Evolutionary conservation across 2,888 invertebrate genomes (phyloP).

Genomic region (Protodeltote pygarga): DNA sequence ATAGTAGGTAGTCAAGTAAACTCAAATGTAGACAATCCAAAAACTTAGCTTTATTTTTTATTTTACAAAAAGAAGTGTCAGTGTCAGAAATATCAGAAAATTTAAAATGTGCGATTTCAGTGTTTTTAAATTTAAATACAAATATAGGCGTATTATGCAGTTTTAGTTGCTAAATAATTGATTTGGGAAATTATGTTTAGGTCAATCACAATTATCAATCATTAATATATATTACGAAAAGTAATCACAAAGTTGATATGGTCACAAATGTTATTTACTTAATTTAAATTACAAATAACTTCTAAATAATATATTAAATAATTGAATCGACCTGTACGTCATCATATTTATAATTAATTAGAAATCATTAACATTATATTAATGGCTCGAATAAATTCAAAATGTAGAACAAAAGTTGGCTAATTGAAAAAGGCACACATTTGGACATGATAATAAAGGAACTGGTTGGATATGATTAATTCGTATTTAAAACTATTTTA

Average conservation of each 20-base stretch:
- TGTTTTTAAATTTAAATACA: slow-evolving; percentile 17
- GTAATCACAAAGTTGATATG: too few relatives aligned
- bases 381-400: slow-evolving; percentile 4
- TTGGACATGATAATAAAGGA: slow-evolving; percentile 59
- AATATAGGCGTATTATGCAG: slow-evolving; percentile 33
- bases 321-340: slow-evolving; percentile 1
- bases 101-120: slow-evolving; percentile 21
- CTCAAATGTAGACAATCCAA: slow-evolving; percentile 6
- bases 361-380: slow-evolving; percentile 2
- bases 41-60: slow-evolving; percentile 17
- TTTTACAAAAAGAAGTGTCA: slow-evolving; percentile 28
- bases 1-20: too few relatives aligned
- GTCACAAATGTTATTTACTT: slow-evolving; percentile 29
- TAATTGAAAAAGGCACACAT: slow-evolving; percentile 62
- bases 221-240: slow-evolving; percentile 17
- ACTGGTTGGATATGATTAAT: slow-evolving; percentile 56
- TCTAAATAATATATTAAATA: slow-evolving; percentile 9
- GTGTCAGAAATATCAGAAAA: slow-evolving; percentile 24
- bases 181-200: slow-evolving; percentile 1
- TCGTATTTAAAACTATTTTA: slow-evolving; percentile 28
- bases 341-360: slow-evolving; percentile 9
- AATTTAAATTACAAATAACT: slow-evolving; percentile 14
- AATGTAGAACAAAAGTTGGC: slow-evolving; percentile 23
- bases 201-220: slow-evolving; percentile 15
- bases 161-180: slow-evolving; percentile 10